Conservation (phyloP, 2,113 vertebrate genomes). For the Octodon degus region DNA sequence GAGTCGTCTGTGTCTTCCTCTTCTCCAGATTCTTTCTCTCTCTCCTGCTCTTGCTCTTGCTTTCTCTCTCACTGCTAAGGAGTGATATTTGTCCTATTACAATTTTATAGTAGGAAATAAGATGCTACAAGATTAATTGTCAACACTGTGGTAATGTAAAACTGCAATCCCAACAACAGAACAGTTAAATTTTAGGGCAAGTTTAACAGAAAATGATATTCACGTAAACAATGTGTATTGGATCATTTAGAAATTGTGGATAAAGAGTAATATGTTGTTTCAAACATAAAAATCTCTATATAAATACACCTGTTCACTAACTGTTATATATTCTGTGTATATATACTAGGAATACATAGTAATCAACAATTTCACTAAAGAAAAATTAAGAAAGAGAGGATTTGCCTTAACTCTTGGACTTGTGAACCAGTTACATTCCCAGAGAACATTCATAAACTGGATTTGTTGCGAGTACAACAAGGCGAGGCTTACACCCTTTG, state of each 20-base stretch:
- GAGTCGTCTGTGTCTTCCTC: slow-evolving; percentile 22
- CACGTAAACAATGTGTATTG: slow-evolving; percentile 3
- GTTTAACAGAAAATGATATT: not conserved
- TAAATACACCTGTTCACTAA: slow-evolving; percentile 45
- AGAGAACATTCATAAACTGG: too few relatives aligned
- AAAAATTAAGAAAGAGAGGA: slow-evolving; percentile 37
- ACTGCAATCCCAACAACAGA: not conserved
- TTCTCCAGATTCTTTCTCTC: not conserved
- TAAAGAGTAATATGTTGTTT: slow-evolving; percentile 28
- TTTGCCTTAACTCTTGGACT: not conserved
- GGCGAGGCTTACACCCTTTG: too few relatives aligned
- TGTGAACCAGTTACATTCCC: too few relatives aligned
- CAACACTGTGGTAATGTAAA: not conserved
- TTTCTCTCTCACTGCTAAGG: not conserved
- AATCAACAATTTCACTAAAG: slow-evolving; percentile 46
- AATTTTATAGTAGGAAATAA: slow-evolving; percentile 49
- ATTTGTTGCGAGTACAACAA: too few relatives aligned
- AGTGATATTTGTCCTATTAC: not conserved
- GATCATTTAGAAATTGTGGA: not conserved
- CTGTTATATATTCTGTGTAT: not conserved
- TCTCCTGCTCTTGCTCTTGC: not conserved
- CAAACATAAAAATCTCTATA: slow-evolving; percentile 15
- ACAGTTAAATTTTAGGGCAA: slow-evolving; percentile 48
- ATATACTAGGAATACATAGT: not conserved
- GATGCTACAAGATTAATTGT: not conserved